Conservation (phyloP, 2,113 vertebrate genomes). For the Suncus etruscus region DNA sequence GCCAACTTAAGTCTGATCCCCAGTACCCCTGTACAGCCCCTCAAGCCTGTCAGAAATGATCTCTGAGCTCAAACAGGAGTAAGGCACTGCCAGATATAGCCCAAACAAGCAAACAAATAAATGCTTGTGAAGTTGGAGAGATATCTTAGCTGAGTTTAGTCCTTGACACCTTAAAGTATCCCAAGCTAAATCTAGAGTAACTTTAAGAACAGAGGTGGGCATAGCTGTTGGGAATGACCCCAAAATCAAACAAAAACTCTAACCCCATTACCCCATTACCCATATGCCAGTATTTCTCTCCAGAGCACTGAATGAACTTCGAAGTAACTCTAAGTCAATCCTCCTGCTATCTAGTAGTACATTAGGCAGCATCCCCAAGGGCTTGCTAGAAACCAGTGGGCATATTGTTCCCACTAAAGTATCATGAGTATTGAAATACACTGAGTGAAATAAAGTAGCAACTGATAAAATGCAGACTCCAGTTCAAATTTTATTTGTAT, state of each 20-base stretch:
- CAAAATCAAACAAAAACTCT: background rate
- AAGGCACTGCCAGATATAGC: too few relatives aligned
- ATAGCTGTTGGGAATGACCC: background rate
- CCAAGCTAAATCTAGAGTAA: background rate
- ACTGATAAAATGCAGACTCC: constrained; percentile 65
- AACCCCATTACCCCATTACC: background rate
- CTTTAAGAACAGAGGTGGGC: too few relatives aligned
- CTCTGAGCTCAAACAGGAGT: too few relatives aligned
- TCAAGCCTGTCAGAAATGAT: too few relatives aligned
- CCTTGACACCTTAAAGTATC: background rate
- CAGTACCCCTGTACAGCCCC: too few relatives aligned
- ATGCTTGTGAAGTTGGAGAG: background rate
- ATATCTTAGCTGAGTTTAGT: background rate
- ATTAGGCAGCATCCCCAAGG: background rate
- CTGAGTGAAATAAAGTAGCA: background rate
- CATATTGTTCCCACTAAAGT: background rate
- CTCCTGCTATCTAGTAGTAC: background rate
- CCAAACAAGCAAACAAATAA: too few relatives aligned
- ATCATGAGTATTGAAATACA: background rate
- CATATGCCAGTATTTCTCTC: background rate
- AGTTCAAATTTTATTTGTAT: constrained; percentile 90
- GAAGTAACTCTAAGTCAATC: too few relatives aligned
- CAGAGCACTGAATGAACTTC: background rate
- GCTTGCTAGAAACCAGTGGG: background rate
- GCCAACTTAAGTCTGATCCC: too few relatives aligned